These are phyloP conservation scores for Corythaixoides concolor DNA, from an alignment of 2,113 vertebrate genomes.

Conservation along the genomic window DNA sequence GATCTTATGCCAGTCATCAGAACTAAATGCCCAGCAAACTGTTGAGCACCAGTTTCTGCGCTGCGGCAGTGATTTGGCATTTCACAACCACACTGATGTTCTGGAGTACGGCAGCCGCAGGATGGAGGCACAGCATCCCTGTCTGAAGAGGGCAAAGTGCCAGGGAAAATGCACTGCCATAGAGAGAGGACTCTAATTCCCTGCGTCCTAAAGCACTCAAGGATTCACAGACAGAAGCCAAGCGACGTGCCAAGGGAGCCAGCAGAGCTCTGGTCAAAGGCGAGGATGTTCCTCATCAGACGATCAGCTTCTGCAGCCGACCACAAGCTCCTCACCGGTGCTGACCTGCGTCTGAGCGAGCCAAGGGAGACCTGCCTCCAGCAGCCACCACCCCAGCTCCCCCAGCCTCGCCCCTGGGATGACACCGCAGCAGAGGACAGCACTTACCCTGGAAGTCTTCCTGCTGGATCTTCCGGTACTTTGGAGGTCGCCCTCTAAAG, in stretches of 20 bases:
- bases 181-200: background rate
- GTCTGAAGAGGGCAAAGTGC: background rate
- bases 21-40: background rate
- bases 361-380: background rate
- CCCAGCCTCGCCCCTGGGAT: background rate
- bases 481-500: slow-evolving; percentile 91
- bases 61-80: background rate
- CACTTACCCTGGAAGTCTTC: slow-evolving; percentile 91
- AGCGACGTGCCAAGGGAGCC: background rate
- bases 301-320: background rate
- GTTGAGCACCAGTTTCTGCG: background rate
- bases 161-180: background rate
- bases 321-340: background rate
- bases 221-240: background rate
- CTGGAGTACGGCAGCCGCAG: background rate
- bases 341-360: background rate
- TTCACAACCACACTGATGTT: background rate
- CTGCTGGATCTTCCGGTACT: slow-evolving; percentile 92
- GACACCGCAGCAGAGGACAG: background rate
- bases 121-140: background rate
- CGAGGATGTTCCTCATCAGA: rapidly evolving
- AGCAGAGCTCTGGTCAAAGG: background rate
- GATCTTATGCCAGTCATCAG: background rate
- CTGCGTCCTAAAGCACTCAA: background rate
- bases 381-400: background rate